These are phyloP conservation scores for Agrotis exclamationis DNA, from an alignment of 2,888 invertebrate species.

Conservation along the genomic window DNA sequence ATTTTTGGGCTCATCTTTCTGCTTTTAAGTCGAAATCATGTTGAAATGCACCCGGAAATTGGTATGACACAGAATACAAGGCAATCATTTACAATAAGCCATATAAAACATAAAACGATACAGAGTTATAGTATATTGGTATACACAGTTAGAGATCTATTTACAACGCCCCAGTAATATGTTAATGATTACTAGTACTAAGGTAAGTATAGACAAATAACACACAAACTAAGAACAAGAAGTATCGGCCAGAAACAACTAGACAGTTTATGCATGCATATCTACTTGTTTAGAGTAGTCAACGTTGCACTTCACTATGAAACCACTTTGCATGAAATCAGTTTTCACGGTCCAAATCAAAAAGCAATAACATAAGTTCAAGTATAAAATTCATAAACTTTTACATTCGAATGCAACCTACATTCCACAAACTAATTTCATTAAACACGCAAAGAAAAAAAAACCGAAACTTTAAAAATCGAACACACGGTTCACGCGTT, in stretches of 20 bases:
- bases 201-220: background rate
- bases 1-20: background rate
- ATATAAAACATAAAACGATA: background rate
- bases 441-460: conserved; percentile 11
- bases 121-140: background rate
- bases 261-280: conserved; percentile 19
- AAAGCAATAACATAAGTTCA: conserved; percentile 29
- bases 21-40: no score
- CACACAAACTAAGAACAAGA: conserved; percentile 13
- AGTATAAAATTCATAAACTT: conserved; percentile 35
- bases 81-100: no score
- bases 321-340: conserved; percentile 23
- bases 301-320: conserved; percentile 35
- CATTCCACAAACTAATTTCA: conserved; percentile 39
- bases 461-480: conserved; percentile 58
- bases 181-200: background rate
- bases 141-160: background rate
- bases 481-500: conserved; percentile 75
- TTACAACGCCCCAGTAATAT: background rate
- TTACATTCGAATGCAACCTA: conserved; percentile 38
- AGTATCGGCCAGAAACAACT: conserved; percentile 72
- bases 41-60: no score
- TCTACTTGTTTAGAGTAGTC: background rate
- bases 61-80: no score
- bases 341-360: conserved; percentile 21